phyloP scores from a whole-genome alignment of 2,113 vertebrate genomes.

The Chamaea fasciata region DNA sequence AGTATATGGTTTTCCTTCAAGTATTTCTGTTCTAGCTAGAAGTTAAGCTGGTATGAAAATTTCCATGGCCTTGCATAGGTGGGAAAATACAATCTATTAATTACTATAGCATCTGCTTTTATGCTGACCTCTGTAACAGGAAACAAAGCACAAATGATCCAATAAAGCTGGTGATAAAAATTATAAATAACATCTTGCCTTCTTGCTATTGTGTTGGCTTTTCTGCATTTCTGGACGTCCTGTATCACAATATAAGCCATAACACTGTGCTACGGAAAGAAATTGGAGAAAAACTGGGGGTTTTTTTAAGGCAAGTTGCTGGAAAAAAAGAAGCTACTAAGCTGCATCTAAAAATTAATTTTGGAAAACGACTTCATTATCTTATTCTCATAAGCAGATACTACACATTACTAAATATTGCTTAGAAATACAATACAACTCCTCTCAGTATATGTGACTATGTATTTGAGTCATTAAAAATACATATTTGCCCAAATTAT shows the following conservation, averaged over 20 bases:
- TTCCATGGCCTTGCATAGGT: background rate
- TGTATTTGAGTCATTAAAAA: background rate
- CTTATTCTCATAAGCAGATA: background rate
- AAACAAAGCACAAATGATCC: background rate
- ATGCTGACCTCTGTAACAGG: background rate
- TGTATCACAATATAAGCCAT: background rate
- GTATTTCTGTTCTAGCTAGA: background rate
- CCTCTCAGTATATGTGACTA: background rate
- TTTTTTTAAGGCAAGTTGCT: background rate
- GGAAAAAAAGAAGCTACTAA: background rate
- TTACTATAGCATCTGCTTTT: constrained; percentile 17
- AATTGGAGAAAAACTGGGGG: background rate
- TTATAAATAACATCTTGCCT: constrained; percentile 14
- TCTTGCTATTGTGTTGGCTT: background rate
- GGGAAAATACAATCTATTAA: background rate
- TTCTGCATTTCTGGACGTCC: background rate
- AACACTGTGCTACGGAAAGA: background rate
- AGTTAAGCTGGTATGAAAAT: background rate
- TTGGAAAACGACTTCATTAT: background rate
- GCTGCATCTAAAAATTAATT: background rate
- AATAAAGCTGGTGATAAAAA: background rate
- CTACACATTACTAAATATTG: background rate
- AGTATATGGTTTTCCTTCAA: background rate
- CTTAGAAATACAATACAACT: background rate
- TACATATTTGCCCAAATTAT: background rate